These are phyloP conservation scores for Rhynchomys soricoides DNA, from an alignment of 2,113 vertebrate genomes.

Conservation along the genomic window DNA sequence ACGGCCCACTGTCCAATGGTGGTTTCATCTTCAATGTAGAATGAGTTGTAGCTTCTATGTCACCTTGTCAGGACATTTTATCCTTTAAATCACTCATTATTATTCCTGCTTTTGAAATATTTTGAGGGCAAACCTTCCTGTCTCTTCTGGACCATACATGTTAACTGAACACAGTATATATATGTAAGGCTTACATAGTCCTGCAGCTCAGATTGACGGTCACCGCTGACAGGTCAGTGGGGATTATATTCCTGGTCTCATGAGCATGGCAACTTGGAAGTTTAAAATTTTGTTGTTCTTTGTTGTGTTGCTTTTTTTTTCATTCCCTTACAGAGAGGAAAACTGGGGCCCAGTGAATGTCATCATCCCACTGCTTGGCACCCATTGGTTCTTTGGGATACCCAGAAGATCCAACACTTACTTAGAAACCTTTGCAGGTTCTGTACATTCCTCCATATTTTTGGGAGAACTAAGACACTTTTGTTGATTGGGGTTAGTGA, in stretches of 20 bases:
- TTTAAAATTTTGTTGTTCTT: neutral
- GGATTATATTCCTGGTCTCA: neutral
- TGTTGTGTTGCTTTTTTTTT: conserved; percentile 47
- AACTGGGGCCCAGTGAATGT: neutral
- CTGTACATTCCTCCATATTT: neutral
- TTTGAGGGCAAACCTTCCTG: neutral
- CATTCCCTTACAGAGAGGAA: conserved; percentile 14
- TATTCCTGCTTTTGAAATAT: neutral
- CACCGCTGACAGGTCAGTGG: neutral
- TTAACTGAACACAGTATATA: neutral
- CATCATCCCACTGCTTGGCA: neutral
- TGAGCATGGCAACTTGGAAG: neutral
- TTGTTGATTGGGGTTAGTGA: neutral
- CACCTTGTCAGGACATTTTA: conserved; percentile 1
- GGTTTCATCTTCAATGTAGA: neutral
- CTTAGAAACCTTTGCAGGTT: neutral
- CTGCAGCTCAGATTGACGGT: neutral
- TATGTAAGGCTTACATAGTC: fast-evolving
- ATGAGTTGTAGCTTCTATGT: neutral
- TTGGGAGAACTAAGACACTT: neutral
- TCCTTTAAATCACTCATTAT: neutral
- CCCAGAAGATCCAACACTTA: neutral
- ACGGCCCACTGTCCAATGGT: neutral
- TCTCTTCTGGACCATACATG: neutral
- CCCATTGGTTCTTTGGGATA: neutral